Percentiles rank a stretch among this genome's conserved stretches.
These are phyloP conservation scores for Corythaixoides concolor DNA, from an alignment of 2,113 vertebrate species.

Conservation along the genomic window DNA sequence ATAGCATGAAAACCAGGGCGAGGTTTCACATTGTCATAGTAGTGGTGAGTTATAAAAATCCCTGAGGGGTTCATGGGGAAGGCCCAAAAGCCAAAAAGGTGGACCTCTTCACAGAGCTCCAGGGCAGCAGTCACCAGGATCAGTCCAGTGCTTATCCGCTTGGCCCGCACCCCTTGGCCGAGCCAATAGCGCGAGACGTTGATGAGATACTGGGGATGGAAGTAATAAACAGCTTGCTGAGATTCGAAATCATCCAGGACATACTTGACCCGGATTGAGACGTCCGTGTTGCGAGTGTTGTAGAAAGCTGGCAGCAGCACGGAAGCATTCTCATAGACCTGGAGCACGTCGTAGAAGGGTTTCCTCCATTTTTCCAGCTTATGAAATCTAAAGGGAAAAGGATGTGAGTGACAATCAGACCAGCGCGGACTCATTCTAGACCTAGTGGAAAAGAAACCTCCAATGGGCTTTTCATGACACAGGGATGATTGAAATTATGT, in stretches of 20 bases:
- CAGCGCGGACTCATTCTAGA: accelerated
- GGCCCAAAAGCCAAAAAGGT: constrained; percentile 97
- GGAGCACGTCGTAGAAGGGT: constrained; percentile 91
- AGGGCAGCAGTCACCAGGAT: constrained; percentile 94
- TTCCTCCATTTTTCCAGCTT: constrained; percentile 95
- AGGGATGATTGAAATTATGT: neutral
- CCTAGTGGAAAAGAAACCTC: neutral
- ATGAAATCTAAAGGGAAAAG: constrained; percentile 82
- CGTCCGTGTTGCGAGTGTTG: constrained; percentile 94
- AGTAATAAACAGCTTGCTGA: constrained; percentile 89
- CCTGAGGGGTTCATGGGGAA: constrained; percentile 97
- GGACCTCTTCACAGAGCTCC: constrained; percentile 95
- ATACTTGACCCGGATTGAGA: constrained; percentile 95
- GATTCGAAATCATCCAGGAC: constrained; percentile 94
- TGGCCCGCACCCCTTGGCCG: constrained; percentile 89
- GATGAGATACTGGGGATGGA: constrained; percentile 95
- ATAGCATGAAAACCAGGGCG: constrained; percentile 96
- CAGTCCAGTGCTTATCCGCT: constrained; percentile 92
- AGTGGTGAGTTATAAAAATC: constrained; percentile 94
- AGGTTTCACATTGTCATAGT: constrained; percentile 99
- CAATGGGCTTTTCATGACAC: accelerated
- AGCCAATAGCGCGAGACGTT: constrained; percentile 97
- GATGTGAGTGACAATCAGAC: accelerated
- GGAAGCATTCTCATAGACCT: constrained; percentile 91
- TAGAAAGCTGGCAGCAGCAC: constrained; percentile 96